phyloP scores from a whole-genome alignment of 2,888 invertebrate genomes.

The Mactromeris polynyma region DNA sequence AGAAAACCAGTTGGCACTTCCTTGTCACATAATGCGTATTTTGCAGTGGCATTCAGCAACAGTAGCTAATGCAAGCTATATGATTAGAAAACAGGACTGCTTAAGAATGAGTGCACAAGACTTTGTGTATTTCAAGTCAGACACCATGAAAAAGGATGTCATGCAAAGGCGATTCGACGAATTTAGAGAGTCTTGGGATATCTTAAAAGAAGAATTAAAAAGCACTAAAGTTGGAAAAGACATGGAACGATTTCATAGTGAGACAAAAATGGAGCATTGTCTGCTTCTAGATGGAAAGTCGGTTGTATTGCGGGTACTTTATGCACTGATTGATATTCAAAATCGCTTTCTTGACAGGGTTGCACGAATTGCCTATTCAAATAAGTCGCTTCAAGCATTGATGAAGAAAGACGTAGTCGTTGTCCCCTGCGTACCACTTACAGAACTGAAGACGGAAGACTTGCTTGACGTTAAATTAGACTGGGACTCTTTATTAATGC shows the following conservation, averaged over 20 bases:
- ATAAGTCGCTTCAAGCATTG: constrained; percentile 44
- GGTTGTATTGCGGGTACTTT: constrained; percentile 42
- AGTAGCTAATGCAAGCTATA: constrained; percentile 65
- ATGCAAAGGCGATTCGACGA: constrained; percentile 37
- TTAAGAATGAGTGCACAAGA: constrained; percentile 56
- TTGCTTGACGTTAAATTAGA: constrained; percentile 10
- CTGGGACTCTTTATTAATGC: constrained; percentile 49
- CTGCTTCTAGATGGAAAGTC: constrained; percentile 55
- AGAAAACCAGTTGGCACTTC: constrained; percentile 45
- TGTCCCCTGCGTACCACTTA: constrained; percentile 47
- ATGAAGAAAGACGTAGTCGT: background rate
- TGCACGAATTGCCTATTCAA: constrained; percentile 23
- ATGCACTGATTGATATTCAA: constrained; percentile 57
- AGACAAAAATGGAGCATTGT: constrained; percentile 57
- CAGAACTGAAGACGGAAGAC: constrained; percentile 50
- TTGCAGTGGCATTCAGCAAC: constrained; percentile 69
- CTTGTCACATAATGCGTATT: constrained; percentile 53
- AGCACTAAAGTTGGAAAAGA: background rate
- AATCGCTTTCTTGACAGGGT: constrained; percentile 64
- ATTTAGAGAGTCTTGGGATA: constrained; percentile 41
- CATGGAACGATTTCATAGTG: constrained; percentile 26
- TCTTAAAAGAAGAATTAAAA: background rate
- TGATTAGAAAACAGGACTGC: constrained; percentile 65
- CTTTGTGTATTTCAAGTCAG: constrained; percentile 41
- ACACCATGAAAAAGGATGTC: constrained; percentile 10